A percentile compares a stretch with the other conserved stretches of the same genome.
phyloP scores from a whole-genome alignment of 2,888 invertebrate genomes.

The Physocephala rufipes region DNA sequence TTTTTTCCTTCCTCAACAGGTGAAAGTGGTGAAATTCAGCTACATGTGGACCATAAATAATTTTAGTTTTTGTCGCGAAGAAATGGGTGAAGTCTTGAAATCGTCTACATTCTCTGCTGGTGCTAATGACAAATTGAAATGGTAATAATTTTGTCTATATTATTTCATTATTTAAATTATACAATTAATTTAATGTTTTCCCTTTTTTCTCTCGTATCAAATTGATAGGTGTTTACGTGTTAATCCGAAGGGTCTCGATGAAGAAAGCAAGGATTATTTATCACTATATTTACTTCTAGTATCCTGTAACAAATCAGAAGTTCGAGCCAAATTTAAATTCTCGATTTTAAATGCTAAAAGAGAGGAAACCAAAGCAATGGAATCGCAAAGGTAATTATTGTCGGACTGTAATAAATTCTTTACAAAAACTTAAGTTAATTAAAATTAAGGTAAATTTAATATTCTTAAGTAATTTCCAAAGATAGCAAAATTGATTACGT shows the following conservation, averaged over 20 bases:
- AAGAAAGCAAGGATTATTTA: constrained; percentile 99
- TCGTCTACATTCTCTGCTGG: constrained; percentile 99
- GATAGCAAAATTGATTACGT: too few relatives aligned
- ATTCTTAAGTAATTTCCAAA: too few relatives aligned
- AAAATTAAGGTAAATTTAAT: too few relatives aligned
- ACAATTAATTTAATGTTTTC: constrained; percentile 13
- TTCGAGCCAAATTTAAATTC: constrained; percentile 99
- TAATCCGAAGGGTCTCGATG: constrained; percentile 99
- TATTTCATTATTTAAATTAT: constrained; percentile 2
- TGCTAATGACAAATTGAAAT: constrained; percentile 99
- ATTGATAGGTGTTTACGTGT: constrained; percentile 90
- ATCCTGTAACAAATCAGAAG: constrained; percentile 99
- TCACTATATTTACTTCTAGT: constrained; percentile 98
- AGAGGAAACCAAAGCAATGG: constrained; percentile 99
- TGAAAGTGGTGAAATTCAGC: constrained; percentile 99
- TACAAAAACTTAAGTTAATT: too few relatives aligned
- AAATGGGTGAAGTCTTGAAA: constrained; percentile 99
- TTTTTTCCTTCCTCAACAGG: constrained; percentile 70
- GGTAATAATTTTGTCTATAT: constrained; percentile 73
- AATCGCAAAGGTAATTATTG: constrained; percentile 73
- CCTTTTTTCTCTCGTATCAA: constrained; percentile 33
- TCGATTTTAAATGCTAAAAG: constrained; percentile 99
- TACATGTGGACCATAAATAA: constrained; percentile 99
- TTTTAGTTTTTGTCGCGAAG: constrained; percentile 99
- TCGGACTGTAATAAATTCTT: too few relatives aligned